Conservation (phyloP, 2,888 invertebrate genomes). For the Dryomyza anilis region DNA sequence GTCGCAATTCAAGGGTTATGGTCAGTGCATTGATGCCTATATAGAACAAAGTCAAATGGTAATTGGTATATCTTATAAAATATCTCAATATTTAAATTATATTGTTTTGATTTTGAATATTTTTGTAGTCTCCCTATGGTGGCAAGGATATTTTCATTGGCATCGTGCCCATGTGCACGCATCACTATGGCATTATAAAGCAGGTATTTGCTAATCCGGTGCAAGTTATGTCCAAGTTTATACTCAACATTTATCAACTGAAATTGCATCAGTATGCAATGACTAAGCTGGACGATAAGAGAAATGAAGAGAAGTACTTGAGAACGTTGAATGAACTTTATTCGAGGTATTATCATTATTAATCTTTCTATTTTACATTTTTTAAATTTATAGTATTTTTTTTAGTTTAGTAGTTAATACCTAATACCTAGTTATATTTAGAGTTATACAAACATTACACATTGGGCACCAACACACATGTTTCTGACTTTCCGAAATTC, state of each 20-base stretch:
- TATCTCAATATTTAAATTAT: too few relatives aligned
- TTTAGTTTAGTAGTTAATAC: background rate
- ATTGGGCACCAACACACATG: background rate
- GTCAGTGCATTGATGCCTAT: conserved; percentile 94
- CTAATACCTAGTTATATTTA: background rate
- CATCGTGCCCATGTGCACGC: conserved; percentile 86
- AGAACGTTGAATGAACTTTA: conserved; percentile 88
- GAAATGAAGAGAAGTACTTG: conserved; percentile 86
- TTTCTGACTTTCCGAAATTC: background rate
- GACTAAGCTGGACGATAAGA: conserved; percentile 80
- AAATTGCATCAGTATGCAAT: conserved; percentile 87
- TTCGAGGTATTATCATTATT: conserved; percentile 69
- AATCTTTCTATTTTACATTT: background rate
- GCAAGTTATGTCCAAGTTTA: conserved; percentile 97
- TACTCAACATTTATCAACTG: conserved; percentile 91
- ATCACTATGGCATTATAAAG: conserved; percentile 81
- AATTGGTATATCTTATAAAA: conserved; percentile 35
- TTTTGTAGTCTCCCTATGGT: conserved; percentile 78
- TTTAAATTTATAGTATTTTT: background rate
- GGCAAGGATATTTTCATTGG: conserved; percentile 91
- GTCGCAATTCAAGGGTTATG: conserved; percentile 95
- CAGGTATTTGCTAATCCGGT: conserved; percentile 94
- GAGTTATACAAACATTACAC: background rate
- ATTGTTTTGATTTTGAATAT: background rate
- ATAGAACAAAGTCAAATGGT: conserved; percentile 96